Base-by-base conservation (phyloP, 2,797 vertebrate genomes). In the Sebastes reedi region DNA sequence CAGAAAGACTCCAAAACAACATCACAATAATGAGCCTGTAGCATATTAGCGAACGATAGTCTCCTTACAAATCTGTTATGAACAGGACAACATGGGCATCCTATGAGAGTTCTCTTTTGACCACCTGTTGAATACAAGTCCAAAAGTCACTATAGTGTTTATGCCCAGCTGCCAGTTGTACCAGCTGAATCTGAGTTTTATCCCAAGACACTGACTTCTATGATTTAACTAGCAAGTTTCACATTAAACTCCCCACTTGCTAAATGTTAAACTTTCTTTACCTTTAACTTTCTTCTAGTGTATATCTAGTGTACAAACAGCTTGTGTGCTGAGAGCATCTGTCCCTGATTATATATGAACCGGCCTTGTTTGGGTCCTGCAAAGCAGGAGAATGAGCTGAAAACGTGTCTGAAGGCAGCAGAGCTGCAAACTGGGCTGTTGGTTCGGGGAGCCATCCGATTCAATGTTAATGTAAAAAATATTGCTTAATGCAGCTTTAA, bases 401-500 rank as follows among this genome's bases (percentile, higher is more conserved):
- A 74, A 77, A 72, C 27, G 67, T 65, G 25, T 4, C 62, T 75
- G 24, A 67, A 61, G 78, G 68, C 72, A 62, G 67, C 60, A 68
- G 56, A 71, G 78, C 24, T 36, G 24, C 72, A 79, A 70, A 77
- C 56, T 34, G 56, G 30, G 46, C 55, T 84, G 79, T 83, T 90
- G 80, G 80, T 84, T 79, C 62, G 30, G 50, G 56, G 71, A 87
- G 81, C 73, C 71, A 82, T 87, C 50, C 86, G 81, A 89, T 78
- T 80, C 81, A 85, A 0, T 80, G 83, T 77, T 86, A 74, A 89
- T 86, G 82, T 83, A 80, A 84, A 86, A 86, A 86, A 85, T 80
- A 85, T 75, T 72, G 79, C 85, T 90, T 89, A 90, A 91, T 91
- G 82, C 80, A 74, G 84, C 87, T 91, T 92, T 92, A 91, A 92